Evolutionary conservation across 2,113 vertebrate genomes (phyloP).

Genomic region (Colius striatus): DNA sequence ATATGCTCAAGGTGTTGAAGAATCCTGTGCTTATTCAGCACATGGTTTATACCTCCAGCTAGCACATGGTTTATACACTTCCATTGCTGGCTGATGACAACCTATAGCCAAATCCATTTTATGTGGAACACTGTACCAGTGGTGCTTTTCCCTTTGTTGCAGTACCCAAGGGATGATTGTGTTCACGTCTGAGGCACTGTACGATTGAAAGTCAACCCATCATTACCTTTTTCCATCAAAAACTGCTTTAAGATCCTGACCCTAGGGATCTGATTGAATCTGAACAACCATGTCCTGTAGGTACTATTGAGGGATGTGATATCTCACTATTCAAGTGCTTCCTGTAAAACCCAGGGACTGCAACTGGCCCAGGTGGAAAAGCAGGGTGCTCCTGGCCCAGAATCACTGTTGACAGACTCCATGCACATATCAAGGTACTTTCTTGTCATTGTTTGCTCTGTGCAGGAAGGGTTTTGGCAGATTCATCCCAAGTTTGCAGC

Average conservation of each 20-base stretch:
- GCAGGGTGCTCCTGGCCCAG: not conserved
- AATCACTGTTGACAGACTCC: not conserved
- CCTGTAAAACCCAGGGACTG: not conserved
- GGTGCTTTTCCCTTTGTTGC: not conserved
- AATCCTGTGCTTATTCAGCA: not conserved
- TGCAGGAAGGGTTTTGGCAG: not conserved
- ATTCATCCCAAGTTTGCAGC: not conserved
- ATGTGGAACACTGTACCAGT: accelerated
- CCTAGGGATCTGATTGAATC: not conserved
- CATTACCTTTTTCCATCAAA: not conserved
- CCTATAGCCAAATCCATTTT: not conserved
- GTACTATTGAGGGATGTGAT: not conserved
- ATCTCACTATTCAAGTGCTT: not conserved
- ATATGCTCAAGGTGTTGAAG: not conserved
- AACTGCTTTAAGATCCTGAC: not conserved
- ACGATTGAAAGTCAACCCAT: not conserved
- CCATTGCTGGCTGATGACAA: not conserved
- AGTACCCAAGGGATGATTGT: not conserved
- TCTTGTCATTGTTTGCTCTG: not conserved
- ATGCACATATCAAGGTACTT: accelerated
- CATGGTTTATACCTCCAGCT: not conserved
- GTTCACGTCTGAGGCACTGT: not conserved
- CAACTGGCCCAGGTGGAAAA: not conserved
- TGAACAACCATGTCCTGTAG: not conserved
- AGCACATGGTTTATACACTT: not conserved